phyloP scores from a whole-genome alignment of 2,113 vertebrate species.

The Egretta garzetta region DNA sequence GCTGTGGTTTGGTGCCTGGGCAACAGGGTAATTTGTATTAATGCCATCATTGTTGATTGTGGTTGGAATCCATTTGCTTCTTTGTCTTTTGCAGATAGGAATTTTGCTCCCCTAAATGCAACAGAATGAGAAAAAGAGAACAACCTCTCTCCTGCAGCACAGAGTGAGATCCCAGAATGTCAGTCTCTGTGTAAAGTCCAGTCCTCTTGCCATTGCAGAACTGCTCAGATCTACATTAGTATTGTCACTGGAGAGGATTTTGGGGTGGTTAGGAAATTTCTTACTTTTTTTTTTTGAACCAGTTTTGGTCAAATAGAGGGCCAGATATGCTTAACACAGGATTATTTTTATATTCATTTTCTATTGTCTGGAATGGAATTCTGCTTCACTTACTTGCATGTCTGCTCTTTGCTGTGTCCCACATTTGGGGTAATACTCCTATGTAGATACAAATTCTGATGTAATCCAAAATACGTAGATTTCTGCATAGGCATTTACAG shows the following conservation, averaged over 20 bases:
- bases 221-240: background rate
- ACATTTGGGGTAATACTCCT: background rate
- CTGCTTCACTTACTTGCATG: background rate
- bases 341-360: background rate
- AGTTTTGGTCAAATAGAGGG: background rate
- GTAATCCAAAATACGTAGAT: background rate
- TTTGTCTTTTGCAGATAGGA: background rate
- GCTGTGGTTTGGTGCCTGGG: background rate
- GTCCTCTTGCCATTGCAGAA: background rate
- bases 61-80: background rate
- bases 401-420: background rate
- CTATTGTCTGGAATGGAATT: background rate
- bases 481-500: background rate
- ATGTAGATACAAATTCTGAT: background rate
- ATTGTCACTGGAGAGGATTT: background rate
- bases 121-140: background rate
- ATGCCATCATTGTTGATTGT: background rate
- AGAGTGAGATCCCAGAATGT: background rate
- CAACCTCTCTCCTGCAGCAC: no score
- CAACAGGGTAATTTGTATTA: background rate
- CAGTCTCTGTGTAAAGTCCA: background rate
- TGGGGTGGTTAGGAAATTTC: background rate
- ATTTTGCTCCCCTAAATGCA: background rate
- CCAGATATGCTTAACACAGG: background rate
- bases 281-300: background rate